Evolutionary conservation across 1,140 invertebrate genomes (phyloP).

Genomic region (Melipona quadrifasciata): DNA sequence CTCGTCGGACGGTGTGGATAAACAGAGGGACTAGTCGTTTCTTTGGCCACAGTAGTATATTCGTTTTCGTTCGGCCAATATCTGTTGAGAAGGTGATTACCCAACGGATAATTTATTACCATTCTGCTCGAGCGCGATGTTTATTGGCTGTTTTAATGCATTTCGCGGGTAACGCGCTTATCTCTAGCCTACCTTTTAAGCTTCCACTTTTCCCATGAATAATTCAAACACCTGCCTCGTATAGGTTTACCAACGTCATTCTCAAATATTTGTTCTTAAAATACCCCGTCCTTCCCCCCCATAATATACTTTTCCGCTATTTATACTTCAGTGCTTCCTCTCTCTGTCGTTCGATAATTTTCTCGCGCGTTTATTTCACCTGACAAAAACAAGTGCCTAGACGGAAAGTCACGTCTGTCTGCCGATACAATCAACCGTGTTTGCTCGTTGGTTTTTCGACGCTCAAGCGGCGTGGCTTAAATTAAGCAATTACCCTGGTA

Average conservation of each 20-base stretch:
- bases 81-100: conserved; percentile 50
- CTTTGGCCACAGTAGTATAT: conserved; percentile 24
- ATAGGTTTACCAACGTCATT: conserved; percentile 9
- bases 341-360: not conserved
- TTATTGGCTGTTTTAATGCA: conserved; percentile 65
- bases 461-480: not conserved
- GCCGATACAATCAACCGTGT: not conserved
- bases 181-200: conserved; percentile 58
- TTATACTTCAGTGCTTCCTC: not conserved
- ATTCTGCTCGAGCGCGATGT: conserved; percentile 58
- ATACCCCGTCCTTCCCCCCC: not conserved
- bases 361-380: no score
- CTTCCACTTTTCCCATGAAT: conserved; percentile 57
- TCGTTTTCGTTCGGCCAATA: conserved; percentile 53
- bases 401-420: not conserved
- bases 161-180: conserved; percentile 52
- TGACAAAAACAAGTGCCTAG: not conserved
- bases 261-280: conserved; percentile 15
- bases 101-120: conserved; percentile 65
- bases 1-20: conserved; percentile 39
- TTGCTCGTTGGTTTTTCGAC: not conserved
- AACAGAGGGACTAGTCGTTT: conserved; percentile 12
- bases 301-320: not conserved
- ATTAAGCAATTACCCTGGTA: conserved; percentile 5
- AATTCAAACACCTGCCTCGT: conserved; percentile 38